Evolutionary conservation across 2,888 invertebrate genomes (phyloP).

Genomic region (Ischnus inquisitorius): DNA sequence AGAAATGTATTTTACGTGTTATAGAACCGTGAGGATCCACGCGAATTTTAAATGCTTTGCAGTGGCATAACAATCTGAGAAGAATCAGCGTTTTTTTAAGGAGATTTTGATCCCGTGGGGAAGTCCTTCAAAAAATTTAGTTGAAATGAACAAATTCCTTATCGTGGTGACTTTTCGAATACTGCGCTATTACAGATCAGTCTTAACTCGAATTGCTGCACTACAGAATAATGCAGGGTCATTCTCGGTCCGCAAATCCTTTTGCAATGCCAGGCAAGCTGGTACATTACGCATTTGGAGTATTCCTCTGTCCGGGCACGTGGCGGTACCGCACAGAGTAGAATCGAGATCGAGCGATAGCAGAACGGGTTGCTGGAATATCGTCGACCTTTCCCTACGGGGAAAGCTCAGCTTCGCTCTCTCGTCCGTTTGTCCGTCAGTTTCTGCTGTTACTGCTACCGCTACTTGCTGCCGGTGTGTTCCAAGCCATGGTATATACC

Average conservation of each 20-base stretch:
- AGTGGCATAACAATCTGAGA: too few relatives aligned
- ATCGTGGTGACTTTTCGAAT: background rate
- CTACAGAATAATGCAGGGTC: background rate
- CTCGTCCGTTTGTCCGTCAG: conserved; percentile 72
- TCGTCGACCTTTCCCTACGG: conserved; percentile 59
- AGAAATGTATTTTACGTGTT: background rate
- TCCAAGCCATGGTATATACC: conserved; percentile 40
- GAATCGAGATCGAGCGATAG: conserved; percentile 57
- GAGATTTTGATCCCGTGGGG: too few relatives aligned
- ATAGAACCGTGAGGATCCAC: too few relatives aligned
- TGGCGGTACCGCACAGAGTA: conserved; percentile 45
- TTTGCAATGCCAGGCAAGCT: conserved; percentile 54
- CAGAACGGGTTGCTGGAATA: conserved; percentile 46
- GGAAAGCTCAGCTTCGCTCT: conserved; percentile 51
- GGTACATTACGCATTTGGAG: conserved; percentile 57
- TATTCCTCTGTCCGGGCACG: conserved; percentile 63
- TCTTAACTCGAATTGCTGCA: background rate
- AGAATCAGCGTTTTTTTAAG: too few relatives aligned
- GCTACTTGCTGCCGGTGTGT: conserved; percentile 55
- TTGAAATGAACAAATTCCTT: background rate
- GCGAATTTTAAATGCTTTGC: too few relatives aligned
- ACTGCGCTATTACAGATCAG: background rate
- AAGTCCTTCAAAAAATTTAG: too few relatives aligned
- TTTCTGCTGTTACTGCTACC: conserved; percentile 70
- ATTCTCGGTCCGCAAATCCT: conserved; percentile 56